Conservation (phyloP, 1,140 invertebrate genomes). For the Polypedilum pembai region DNA sequence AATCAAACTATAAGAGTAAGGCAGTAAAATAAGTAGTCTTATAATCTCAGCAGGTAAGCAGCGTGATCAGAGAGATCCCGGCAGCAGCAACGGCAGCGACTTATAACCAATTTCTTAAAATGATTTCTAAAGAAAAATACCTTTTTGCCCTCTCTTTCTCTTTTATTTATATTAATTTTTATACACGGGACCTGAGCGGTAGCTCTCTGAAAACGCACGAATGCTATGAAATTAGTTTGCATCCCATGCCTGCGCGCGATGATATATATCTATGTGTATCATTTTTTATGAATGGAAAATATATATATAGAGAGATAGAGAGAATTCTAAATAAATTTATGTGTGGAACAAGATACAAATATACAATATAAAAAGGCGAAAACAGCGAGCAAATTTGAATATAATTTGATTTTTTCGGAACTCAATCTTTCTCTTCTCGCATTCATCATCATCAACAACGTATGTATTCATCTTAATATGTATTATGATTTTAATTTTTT, state of each 20-base stretch:
- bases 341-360: too few species aligned
- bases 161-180: not conserved
- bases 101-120: constrained; percentile 24
- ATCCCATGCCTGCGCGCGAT: not conserved
- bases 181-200: not conserved
- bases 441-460: constrained; percentile 1
- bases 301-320: too few species aligned
- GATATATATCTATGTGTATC: not conserved
- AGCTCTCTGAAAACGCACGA: constrained; percentile 13
- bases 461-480: not conserved
- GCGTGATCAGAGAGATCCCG: not conserved
- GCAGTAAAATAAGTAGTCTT: constrained; percentile 17
- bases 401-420: constrained; percentile 27
- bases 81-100: not conserved
- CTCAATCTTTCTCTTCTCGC: not conserved
- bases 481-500: constrained; percentile 8
- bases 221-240: constrained; percentile 21
- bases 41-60: constrained; percentile 5
- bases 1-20: too few species aligned
- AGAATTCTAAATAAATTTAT: too few species aligned
- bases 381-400: constrained; percentile 20
- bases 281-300: constrained; percentile 21
- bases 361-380: not conserved
- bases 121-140: constrained; percentile 20
- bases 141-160: not conserved